Percentiles rank a stretch among this genome's conserved stretches.
These are phyloP conservation scores for Corapipo altera DNA, from an alignment of 2,113 vertebrate species.

Conservation along the genomic window DNA sequence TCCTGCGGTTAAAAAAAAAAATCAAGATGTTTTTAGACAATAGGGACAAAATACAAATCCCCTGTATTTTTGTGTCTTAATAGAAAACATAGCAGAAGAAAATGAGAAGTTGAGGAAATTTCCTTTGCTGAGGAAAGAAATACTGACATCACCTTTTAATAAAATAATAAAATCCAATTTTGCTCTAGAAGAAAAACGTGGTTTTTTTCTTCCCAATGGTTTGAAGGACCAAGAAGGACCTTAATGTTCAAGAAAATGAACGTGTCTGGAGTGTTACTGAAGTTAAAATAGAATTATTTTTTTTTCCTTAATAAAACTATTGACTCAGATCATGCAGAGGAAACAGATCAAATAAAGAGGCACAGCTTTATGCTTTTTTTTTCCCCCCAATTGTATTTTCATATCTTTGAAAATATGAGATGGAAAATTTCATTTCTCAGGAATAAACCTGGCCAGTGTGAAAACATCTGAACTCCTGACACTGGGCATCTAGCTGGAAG, in stretches of 20 bases:
- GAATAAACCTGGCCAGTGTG: neutral
- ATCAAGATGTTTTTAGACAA: neutral
- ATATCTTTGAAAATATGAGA: neutral
- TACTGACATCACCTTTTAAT: neutral
- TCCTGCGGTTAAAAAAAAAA: neutral
- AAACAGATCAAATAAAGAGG: neutral
- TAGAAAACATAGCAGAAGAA: neutral
- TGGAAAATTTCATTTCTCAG: neutral
- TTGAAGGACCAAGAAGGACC: neutral
- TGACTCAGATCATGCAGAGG: neutral
- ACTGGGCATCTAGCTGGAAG: neutral
- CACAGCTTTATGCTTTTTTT: neutral
- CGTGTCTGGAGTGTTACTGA: neutral
- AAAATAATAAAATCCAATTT: neutral
- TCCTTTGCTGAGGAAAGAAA: neutral
- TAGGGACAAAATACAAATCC: neutral
- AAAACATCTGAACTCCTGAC: conserved; percentile 5
- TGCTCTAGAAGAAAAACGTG: neutral
- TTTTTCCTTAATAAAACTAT: neutral
- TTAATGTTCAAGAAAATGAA: neutral
- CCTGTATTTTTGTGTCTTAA: neutral
- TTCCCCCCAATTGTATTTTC: neutral
- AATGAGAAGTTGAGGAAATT: neutral
- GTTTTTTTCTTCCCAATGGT: neutral
- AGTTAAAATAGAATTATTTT: neutral